Conservation (phyloP, 2,797 vertebrate genomes). For the Manis pentadactyla region DNA sequence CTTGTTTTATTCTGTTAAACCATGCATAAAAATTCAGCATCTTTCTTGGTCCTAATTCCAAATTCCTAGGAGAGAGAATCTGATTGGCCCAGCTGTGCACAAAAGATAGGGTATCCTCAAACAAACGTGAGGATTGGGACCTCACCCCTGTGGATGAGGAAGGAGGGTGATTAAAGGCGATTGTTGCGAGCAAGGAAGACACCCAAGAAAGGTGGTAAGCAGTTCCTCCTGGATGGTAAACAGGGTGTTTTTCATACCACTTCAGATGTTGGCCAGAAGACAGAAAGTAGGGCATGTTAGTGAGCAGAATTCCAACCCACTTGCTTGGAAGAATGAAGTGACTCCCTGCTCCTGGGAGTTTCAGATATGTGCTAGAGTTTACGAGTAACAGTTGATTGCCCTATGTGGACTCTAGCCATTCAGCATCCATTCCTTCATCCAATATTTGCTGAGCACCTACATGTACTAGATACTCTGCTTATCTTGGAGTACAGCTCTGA, state of each 20-base stretch:
- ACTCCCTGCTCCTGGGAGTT: background rate
- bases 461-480: background rate
- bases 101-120: background rate
- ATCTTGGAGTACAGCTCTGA: background rate
- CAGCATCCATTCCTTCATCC: background rate
- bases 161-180: background rate
- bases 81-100: background rate
- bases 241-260: background rate
- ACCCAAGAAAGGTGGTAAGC: background rate
- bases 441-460: background rate
- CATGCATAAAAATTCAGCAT: background rate
- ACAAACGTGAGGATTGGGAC: background rate
- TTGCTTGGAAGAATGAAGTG: background rate
- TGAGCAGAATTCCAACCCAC: background rate
- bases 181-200: background rate
- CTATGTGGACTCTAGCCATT: background rate
- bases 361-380: background rate
- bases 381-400: background rate
- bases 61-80: conserved; percentile 3
- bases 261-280: background rate
- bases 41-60: background rate
- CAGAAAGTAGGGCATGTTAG: background rate
- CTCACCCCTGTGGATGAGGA: background rate
- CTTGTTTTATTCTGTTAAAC: background rate
- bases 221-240: background rate